phyloP scores from a whole-genome alignment of 1,140 invertebrate genomes.

The Drosophila sulfurigaster region DNA sequence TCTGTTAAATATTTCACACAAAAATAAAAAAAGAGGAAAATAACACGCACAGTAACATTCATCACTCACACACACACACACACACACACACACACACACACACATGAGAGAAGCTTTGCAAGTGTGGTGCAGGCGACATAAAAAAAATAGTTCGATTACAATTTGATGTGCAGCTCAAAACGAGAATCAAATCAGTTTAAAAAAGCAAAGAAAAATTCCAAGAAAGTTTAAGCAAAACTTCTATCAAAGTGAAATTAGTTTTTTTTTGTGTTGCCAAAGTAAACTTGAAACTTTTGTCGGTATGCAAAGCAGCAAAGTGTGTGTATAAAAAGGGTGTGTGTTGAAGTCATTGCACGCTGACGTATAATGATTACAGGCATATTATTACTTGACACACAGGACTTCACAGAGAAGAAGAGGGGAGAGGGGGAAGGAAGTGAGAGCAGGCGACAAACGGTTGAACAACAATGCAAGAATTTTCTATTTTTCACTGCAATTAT shows the following conservation, averaged over 20 bases:
- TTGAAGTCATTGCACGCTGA: slow-evolving; percentile 59
- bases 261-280: not conserved
- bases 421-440: not conserved
- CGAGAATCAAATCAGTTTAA: not conserved
- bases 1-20: slow-evolving; percentile 57
- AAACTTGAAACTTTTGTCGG: slow-evolving; percentile 9
- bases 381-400: slow-evolving; percentile 54
- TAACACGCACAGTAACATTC: slow-evolving; percentile 44
- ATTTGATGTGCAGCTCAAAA: not conserved
- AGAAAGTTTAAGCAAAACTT: not conserved
- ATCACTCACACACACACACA: slow-evolving; percentile 10
- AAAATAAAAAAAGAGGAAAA: slow-evolving; percentile 42
- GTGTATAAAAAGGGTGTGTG: slow-evolving; percentile 2
- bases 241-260: not conserved
- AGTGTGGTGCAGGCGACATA: slow-evolving; percentile 37
- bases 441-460: not conserved
- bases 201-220: not conserved
- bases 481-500: slow-evolving; percentile 54
- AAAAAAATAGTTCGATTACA: not conserved
- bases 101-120: not conserved
- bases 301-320: slow-evolving; percentile 13
- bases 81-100: slow-evolving; percentile 4
- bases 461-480: slow-evolving; percentile 51
- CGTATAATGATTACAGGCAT: slow-evolving; percentile 60
- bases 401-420: slow-evolving; percentile 26